Conservation (phyloP, 2,113 vertebrate genomes). For the Mormoops blainvillei region DNA sequence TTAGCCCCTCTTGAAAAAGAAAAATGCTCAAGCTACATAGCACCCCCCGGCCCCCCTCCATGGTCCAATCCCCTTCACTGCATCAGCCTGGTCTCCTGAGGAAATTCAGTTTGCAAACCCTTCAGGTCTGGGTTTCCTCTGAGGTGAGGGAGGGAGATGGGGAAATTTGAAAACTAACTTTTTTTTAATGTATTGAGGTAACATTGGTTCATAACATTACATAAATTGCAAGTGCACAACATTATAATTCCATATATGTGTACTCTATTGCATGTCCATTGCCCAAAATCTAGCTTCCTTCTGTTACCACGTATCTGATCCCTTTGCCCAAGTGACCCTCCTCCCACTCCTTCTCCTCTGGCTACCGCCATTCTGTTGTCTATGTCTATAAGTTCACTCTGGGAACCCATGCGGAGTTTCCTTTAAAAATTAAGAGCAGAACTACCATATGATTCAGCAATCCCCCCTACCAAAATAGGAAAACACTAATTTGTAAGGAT, state of each 20-base stretch:
- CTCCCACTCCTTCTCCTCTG: background rate
- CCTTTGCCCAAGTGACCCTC: too few relatives aligned
- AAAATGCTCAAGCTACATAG: fast-evolving
- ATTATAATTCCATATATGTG: too few relatives aligned
- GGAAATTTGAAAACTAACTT: fast-evolving
- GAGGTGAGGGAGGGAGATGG: background rate
- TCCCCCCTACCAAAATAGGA: background rate
- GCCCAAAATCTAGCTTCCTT: background rate
- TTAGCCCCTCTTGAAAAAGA: background rate
- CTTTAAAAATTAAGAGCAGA: background rate
- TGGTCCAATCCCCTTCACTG: fast-evolving
- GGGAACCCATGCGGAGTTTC: background rate
- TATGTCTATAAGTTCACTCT: background rate
- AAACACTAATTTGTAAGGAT: background rate
- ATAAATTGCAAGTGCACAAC: too few relatives aligned
- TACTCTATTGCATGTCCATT: too few relatives aligned
- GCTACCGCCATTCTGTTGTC: background rate
- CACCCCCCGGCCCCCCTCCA: too few relatives aligned
- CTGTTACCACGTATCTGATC: background rate
- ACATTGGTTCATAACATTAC: background rate
- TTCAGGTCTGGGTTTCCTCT: background rate
- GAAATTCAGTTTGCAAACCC: background rate
- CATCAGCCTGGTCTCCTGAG: background rate
- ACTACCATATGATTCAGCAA: background rate
- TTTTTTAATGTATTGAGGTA: background rate